Evolutionary conservation across 2,888 invertebrate genomes (phyloP), one percentile per base, ranked within the genome.

Genomic region (Phalera bucephala): DNA sequence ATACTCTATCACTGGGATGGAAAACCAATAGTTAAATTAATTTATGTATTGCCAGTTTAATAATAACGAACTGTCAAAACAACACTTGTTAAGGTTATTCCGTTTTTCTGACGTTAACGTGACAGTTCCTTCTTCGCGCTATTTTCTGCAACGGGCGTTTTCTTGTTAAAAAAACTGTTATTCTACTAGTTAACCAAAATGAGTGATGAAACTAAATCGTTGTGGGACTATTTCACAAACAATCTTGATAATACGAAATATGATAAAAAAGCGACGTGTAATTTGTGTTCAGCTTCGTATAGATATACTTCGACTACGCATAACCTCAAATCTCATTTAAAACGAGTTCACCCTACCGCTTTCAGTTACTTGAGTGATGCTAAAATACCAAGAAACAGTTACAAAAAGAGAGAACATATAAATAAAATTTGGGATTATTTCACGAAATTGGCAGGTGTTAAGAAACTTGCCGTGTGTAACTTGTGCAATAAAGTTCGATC

Each of bases 151-250:
- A 17, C 17, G 17, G 5, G 17, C 3, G 5, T 17, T 17, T 17
- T 3, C 5, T 17, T 17, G 5, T 17, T 17, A 5, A 3, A 3
- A 17, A 17, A 17, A 17, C 17, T 17, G 5, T 17, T 3, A 17
- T 5, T 3, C 3, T 3, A 17, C 17, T 5, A n/a, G 17, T 17
- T 35, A 53, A 29, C 1, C 6, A 4, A 9, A 25, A 41, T 19
- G 1, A 8, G 7, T 13, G 14, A 31, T 2, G 8, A 10, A 4
- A 17, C 10, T 31, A 22, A 6, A 9, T 1, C 11, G 2, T 0
- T 58, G 8, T 54, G 53, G 58, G 34, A 42, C 7, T 49, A 30
- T 39, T 54, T 38, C 25, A 11, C 11, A 12, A 25, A 12, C 8
- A 7, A 7, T 12, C 3, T 11, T 6, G 8, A 12, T 8, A 12